phyloP scores from a whole-genome alignment of 2,797 vertebrate species.

The Enteromius mattozi region DNA sequence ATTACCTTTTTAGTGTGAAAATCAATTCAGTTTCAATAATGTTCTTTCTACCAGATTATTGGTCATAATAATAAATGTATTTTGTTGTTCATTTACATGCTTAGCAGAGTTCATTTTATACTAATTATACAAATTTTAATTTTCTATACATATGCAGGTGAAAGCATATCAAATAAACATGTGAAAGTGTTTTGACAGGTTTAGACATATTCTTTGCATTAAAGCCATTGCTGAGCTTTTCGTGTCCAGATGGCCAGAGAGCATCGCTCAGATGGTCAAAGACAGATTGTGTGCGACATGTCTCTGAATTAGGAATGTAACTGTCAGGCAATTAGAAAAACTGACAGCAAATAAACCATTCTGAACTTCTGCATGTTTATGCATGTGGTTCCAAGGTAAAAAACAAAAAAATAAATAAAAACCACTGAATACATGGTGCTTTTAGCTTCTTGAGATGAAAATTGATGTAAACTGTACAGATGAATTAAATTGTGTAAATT shows the following conservation, averaged over 20 bases:
- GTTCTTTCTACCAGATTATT: not conserved
- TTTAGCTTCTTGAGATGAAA: not conserved
- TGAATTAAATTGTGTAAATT: not conserved
- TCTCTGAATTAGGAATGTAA: conserved; percentile 6
- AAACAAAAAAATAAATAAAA: too few species aligned
- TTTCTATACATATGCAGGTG: not conserved
- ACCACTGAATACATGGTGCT: not conserved
- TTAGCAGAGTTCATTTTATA: not conserved
- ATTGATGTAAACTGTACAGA: not conserved
- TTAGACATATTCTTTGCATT: not conserved
- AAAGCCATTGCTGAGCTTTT: not conserved
- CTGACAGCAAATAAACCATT: conserved; percentile 27
- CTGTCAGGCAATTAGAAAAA: conserved; percentile 10
- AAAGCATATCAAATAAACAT: not conserved
- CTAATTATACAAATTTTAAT: too few species aligned
- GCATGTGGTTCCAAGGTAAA: not conserved
- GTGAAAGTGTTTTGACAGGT: conserved; percentile 1
- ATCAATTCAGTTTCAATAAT: not conserved
- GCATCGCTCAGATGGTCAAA: conserved; percentile 25
- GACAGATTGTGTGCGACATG: conserved; percentile 7
- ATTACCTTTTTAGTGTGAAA: not conserved
- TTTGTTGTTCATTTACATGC: not conserved
- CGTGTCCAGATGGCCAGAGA: conserved; percentile 22
- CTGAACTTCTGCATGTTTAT: not conserved
- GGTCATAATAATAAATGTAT: not conserved